Conservation (phyloP, 2,113 vertebrate species). For the Myotis yumanensis region DNA sequence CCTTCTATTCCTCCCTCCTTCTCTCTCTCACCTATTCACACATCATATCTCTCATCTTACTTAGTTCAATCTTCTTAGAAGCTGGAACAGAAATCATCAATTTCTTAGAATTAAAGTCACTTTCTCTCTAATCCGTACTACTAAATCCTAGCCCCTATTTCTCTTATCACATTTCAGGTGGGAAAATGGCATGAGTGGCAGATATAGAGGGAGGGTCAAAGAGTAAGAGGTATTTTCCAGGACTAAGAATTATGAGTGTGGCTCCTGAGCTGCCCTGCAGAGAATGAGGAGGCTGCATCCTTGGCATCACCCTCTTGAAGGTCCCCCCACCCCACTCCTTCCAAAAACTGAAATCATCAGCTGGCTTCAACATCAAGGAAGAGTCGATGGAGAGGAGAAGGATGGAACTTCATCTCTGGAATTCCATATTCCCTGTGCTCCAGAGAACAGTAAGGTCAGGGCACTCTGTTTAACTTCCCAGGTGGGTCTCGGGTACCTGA, state of each 20-base stretch:
- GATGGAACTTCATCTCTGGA: slow-evolving; percentile 56
- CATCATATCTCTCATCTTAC: neutral
- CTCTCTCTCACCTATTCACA: neutral
- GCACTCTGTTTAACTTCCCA: slow-evolving; percentile 24
- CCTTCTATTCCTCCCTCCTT: neutral
- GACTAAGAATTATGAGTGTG: neutral
- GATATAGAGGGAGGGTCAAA: neutral
- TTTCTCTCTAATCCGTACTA: neutral
- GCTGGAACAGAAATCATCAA: neutral
- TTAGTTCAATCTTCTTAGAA: neutral
- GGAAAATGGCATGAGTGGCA: neutral
- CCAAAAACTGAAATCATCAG: slow-evolving; percentile 10
- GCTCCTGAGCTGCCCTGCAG: neutral
- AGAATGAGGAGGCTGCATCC: fast-evolving
- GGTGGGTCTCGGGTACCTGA: slow-evolving; percentile 40
- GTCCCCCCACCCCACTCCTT: neutral
- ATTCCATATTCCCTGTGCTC: slow-evolving; percentile 42
- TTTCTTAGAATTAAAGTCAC: neutral
- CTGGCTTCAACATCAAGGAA: neutral
- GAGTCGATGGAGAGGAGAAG: neutral
- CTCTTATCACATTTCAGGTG: neutral
- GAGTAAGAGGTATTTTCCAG: neutral
- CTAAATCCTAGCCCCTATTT: neutral
- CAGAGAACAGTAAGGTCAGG: slow-evolving; percentile 22
- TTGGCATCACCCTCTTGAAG: neutral